These are phyloP conservation scores for Pseudochromis fuscus DNA, from an alignment of 2,797 vertebrate genomes.

Conservation along the genomic window DNA sequence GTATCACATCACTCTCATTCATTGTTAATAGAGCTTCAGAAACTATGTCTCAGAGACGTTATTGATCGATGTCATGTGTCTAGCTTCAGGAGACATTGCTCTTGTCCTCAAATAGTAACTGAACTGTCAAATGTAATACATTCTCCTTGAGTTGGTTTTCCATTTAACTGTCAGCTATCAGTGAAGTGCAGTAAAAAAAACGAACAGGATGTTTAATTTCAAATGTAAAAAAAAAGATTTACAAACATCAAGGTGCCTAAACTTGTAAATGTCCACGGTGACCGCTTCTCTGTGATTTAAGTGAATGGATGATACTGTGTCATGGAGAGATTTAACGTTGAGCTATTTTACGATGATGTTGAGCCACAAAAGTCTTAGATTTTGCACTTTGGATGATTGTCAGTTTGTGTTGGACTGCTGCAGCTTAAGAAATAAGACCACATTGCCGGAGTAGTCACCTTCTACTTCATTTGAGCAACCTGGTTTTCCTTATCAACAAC, in stretches of 20 bases:
- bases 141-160: constrained; percentile 52
- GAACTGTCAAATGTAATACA: constrained; percentile 40
- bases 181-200: constrained; percentile 47
- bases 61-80: constrained; percentile 22
- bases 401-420: constrained; percentile 63
- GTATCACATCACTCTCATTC: constrained; percentile 40
- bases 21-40: constrained; percentile 47
- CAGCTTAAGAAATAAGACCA: constrained; percentile 50
- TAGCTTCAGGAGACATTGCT: constrained; percentile 43
- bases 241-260: constrained; percentile 78
- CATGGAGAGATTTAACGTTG: constrained; percentile 58
- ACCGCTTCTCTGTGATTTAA: constrained; percentile 78
- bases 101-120: constrained; percentile 37
- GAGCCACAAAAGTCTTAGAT: constrained; percentile 78
- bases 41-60: constrained; percentile 42
- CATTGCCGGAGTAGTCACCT: constrained; percentile 34
- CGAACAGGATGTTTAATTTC: constrained; percentile 43
- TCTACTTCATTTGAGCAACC: constrained; percentile 42
- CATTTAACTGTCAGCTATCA: constrained; percentile 37
- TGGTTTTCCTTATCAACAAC: constrained; percentile 38
- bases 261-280: constrained; percentile 70
- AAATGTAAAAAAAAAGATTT: constrained; percentile 51
- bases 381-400: constrained; percentile 79
- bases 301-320: constrained; percentile 69
- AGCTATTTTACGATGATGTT: constrained; percentile 66